Conservation (phyloP, 1,140 invertebrate species). For the Colletes latitarsis region DNA sequence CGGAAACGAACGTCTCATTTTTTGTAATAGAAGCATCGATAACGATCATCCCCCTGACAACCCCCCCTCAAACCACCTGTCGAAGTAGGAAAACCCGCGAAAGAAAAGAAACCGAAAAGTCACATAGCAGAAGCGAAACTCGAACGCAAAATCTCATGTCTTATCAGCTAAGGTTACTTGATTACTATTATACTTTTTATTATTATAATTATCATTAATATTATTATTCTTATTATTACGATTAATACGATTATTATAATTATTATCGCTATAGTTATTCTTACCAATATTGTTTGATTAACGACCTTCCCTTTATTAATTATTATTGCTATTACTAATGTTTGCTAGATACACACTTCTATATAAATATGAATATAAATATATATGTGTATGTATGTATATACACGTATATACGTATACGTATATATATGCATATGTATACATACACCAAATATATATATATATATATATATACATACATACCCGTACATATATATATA, state of each 20-base stretch:
- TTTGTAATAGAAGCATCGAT: conserved; percentile 71
- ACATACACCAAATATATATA: conserved; percentile 7
- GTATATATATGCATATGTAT: conserved; percentile 41
- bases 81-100: conserved; percentile 56
- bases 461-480: conserved; percentile 39
- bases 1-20: conserved; percentile 67
- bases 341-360: conserved; percentile 60
- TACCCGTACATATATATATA: conserved; percentile 32
- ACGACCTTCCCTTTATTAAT: conserved; percentile 66
- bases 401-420: conserved; percentile 44
- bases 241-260: conserved; percentile 57
- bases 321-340: conserved; percentile 75
- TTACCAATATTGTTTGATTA: conserved; percentile 75
- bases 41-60: too few species aligned
- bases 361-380: conserved; percentile 64
- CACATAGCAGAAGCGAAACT: conserved; percentile 70
- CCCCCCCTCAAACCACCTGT: conserved; percentile 23
- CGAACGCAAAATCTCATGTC: conserved; percentile 75
- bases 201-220: conserved; percentile 51
- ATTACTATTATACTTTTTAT: conserved; percentile 62
- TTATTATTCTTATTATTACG: conserved; percentile 61
- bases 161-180: conserved; percentile 71
- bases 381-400: conserved; percentile 25
- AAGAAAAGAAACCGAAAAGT: conserved; percentile 55
- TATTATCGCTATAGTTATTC: conserved; percentile 50